Evolutionary conservation across 2,113 vertebrate species (phyloP), one percentile per base, ranked within the genome.

Genomic region (Anhinga anhinga): DNA sequence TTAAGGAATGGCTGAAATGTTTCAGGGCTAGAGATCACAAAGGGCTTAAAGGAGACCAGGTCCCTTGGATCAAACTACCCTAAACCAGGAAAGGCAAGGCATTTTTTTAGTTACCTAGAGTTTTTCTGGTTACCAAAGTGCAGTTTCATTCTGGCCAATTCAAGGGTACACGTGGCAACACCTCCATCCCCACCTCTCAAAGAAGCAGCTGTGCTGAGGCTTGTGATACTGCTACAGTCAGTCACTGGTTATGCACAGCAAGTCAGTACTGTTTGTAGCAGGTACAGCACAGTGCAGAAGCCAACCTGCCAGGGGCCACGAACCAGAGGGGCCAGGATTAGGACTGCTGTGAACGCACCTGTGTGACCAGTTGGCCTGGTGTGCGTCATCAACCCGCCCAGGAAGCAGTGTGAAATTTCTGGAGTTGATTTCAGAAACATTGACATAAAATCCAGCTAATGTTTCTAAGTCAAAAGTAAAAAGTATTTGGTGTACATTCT

Each of bases 171-270:
- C 11, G 11, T 59, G 29, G 36, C 34, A 78, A 50, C 0, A 5
- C 16, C 11, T 82, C 44, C 18, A 44, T 21, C 44, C 36, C 25
- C 15, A 36, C 11, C 66, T 49, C 82, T 22, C 23, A n/a, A 13
- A 23, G 30, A 66, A 38, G 26, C 7, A 50, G 34, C 36, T 2
- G 8, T 4, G 42, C n/a, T 25, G 49, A 78, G 20, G 23, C 44
- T 50, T 0, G 0, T 3, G 18, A 47, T 7, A 21, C 38, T 0
- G 27, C 3, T 0, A 10, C 1, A 8, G 36, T 10, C 15, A 49
- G 30, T 11, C 22, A 21, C 12, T 2, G 3, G 29, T 0, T 76
- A 12, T 1, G 9, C 11, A 17, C 34, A 66, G 70, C 50, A 56
- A 9, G n/a, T 4, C 30, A 49, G 44, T 1, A 3, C 3, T 2